Evolutionary conservation across 2,797 vertebrate species (phyloP).

Genomic region (Linurgus olivaceus): DNA sequence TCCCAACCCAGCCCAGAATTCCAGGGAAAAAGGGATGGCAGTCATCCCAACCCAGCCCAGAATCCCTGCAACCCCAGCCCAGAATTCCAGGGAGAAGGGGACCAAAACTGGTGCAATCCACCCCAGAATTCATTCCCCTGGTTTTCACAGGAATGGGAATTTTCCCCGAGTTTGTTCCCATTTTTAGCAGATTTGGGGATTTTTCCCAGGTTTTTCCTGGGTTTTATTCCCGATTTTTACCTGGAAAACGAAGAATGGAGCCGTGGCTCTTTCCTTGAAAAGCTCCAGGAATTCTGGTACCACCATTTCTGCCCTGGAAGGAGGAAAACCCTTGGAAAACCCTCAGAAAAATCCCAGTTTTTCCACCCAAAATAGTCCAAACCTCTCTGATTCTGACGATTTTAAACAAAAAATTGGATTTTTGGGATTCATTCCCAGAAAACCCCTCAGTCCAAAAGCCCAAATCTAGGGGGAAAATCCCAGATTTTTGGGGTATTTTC

Average conservation of each 20-base stretch:
- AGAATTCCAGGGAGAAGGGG: not conserved
- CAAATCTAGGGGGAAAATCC: not conserved
- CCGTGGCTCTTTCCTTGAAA: slow-evolving; percentile 93
- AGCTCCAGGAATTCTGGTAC: slow-evolving; percentile 96
- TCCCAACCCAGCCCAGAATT: not conserved
- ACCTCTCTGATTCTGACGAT: rapidly evolving
- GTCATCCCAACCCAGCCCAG: no score
- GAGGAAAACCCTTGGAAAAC: not conserved
- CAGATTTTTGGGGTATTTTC: no score
- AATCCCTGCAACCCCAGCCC: not conserved
- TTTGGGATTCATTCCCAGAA: not conserved
- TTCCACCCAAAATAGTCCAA: not conserved
- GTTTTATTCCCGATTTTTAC: slow-evolving; percentile 28
- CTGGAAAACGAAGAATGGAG: slow-evolving; percentile 98
- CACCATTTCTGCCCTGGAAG: slow-evolving; percentile 89
- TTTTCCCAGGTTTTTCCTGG: rapidly evolving
- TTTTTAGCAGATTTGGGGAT: not conserved
- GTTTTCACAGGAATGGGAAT: not conserved
- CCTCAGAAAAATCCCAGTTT: not conserved
- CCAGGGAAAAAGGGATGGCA: not conserved
- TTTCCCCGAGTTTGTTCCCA: not conserved
- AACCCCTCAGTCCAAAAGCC: not conserved
- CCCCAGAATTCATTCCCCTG: not conserved
- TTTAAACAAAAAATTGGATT: not conserved
- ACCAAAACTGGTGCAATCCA: not conserved